Evolutionary conservation across 2,888 invertebrate genomes (phyloP), one percentile per base, ranked within the genome.

Genomic region (Torymus aiolomorphi): DNA sequence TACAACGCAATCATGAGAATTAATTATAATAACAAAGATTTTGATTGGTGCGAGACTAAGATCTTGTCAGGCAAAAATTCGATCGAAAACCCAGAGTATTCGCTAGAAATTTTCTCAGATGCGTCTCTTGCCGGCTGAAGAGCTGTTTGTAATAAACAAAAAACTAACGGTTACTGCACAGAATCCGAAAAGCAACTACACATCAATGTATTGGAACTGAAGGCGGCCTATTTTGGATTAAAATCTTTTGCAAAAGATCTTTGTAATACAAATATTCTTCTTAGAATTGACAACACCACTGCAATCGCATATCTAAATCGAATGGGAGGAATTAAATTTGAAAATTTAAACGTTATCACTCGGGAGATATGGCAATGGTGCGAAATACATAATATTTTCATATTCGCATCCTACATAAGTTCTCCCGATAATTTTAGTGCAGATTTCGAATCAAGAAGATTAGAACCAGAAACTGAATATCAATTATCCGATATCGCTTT

Each of bases 361-460:
- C 1, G 20, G 20, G 14, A 52, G 4, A 71, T 77, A 0, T 77
- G 77, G 65, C 24, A 56, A 12, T 77, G 77, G 61, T 71, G 77
- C 42, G 77, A 77, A 14, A 20, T 10, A 4, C 61, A 57, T 20
- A 61, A 71, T 2, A 16, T 77, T n/a, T 54, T 16, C 14, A 63
- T 78, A 51, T 66, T 65, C 3, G 72, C 72, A 10, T 78, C 78
- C 2, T 78, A 78, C 54, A 78, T 78, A 10, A 63, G 13, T n/a
- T 78, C 78, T 2, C 13, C 31, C 0, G 65, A 71, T 42, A 63
- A 62, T 65, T 31, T 18, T 2, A 11, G 52, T 8, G 70, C 76
- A 54, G 70, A 76, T 56, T 14, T 2, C 13, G 70, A 76, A n/a
- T 76, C 70, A 16, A 62, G 76, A 13, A 8, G 52, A 16, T 12